Conservation (phyloP, 2,888 invertebrate genomes). For the Tipula confusa region DNA sequence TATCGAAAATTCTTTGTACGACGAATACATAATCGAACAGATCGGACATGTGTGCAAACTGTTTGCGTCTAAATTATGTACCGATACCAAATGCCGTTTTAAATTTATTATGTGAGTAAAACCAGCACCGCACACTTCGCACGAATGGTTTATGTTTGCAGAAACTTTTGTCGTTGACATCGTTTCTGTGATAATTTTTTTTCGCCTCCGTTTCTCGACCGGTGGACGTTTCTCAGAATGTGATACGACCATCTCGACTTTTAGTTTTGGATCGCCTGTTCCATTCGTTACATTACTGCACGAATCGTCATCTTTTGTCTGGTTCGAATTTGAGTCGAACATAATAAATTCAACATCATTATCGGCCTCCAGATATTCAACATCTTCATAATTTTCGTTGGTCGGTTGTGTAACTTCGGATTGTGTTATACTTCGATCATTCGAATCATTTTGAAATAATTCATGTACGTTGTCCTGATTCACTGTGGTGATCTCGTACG, state of each 20-base stretch:
- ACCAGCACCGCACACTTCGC: conserved; percentile 36
- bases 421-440: background rate
- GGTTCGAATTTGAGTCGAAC: background rate
- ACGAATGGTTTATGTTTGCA: conserved; percentile 33
- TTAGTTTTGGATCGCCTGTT: background rate
- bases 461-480: background rate
- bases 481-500: background rate
- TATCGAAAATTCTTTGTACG: background rate
- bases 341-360: background rate
- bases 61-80: conserved; percentile 8
- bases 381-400: background rate
- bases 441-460: background rate
- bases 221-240: background rate
- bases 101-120: conserved; percentile 35
- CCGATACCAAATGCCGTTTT: conserved; percentile 33
- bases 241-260: background rate
- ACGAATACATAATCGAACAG: conserved; percentile 31
- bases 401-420: background rate
- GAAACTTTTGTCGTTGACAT: background rate
- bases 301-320: background rate
- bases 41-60: conserved; percentile 28
- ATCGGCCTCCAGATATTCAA: conserved; percentile 31
- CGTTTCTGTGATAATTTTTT: background rate
- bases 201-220: background rate
- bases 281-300: background rate